These are phyloP conservation scores for Drosophila erecta DNA, from an alignment of 1,140 invertebrate genomes.

Conservation along the genomic window DNA sequence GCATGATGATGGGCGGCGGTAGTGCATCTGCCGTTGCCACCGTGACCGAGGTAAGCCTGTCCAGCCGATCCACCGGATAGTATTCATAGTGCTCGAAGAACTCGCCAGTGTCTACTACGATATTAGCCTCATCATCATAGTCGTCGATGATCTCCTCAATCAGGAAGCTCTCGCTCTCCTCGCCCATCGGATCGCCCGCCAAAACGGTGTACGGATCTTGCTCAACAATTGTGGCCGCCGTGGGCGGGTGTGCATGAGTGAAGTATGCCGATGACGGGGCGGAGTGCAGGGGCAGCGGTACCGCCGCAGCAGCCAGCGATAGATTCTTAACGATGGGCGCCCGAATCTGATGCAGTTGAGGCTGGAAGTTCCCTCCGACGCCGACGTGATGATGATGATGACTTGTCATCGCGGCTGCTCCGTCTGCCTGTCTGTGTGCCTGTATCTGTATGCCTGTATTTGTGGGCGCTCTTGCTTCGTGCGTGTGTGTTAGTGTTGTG, in stretches of 20 bases:
- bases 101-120: slow-evolving; percentile 71
- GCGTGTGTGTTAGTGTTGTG: slow-evolving; percentile 51
- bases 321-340: slow-evolving; percentile 70
- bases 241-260: slow-evolving; percentile 53
- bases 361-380: slow-evolving; percentile 65
- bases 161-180: slow-evolving; percentile 70
- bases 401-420: slow-evolving; percentile 68
- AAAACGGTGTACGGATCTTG: slow-evolving; percentile 71
- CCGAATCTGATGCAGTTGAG: slow-evolving; percentile 39
- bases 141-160: slow-evolving; percentile 78
- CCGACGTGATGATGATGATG: slow-evolving; percentile 74
- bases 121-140: slow-evolving; percentile 71
- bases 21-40: slow-evolving; percentile 69
- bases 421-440: slow-evolving; percentile 34
- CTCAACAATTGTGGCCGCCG: slow-evolving; percentile 49
- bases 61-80: slow-evolving; percentile 66
- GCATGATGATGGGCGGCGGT: slow-evolving; percentile 77
- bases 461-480: slow-evolving; percentile 42
- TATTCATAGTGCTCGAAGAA: slow-evolving; percentile 77
- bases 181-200: slow-evolving; percentile 59
- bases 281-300: slow-evolving; percentile 51
- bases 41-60: slow-evolving; percentile 57
- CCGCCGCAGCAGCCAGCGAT: slow-evolving; percentile 68
- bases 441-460: slow-evolving; percentile 29
- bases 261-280: slow-evolving; percentile 58